These are phyloP conservation scores for Margarornis squamiger DNA, from an alignment of 2,797 vertebrate genomes.

Conservation along the genomic window DNA sequence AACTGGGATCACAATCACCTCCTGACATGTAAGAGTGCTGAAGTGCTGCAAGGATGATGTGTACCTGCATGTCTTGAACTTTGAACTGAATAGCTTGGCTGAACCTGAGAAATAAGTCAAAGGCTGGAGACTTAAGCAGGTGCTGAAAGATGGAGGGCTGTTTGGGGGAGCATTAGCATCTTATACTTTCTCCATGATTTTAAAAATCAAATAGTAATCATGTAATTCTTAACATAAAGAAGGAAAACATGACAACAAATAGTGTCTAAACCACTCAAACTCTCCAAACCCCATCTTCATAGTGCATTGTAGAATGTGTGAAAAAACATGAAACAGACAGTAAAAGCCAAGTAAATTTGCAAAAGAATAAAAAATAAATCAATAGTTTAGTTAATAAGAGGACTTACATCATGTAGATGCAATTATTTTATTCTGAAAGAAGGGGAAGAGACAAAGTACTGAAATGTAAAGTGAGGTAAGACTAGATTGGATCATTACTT, in stretches of 20 bases:
- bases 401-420: background rate
- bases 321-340: background rate
- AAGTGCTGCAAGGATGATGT: background rate
- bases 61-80: background rate
- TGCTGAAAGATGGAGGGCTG: background rate
- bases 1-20: background rate
- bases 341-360: background rate
- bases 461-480: background rate
- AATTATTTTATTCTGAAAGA: background rate
- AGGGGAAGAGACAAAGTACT: background rate
- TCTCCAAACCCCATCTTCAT: rapidly evolving
- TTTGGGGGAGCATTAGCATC: background rate
- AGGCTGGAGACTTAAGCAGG: background rate
- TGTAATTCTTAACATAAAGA: background rate
- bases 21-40: background rate
- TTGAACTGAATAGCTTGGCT: background rate
- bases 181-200: background rate
- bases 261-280: background rate
- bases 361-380: background rate
- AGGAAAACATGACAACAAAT: background rate
- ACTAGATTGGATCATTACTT: background rate
- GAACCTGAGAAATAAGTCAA: background rate
- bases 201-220: background rate
- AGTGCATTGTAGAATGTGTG: background rate
- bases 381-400: background rate